Evolutionary conservation across 1,140 invertebrate species (phyloP), one percentile per base, ranked within the genome.

Genomic region (Drosophila guanche): DNA sequence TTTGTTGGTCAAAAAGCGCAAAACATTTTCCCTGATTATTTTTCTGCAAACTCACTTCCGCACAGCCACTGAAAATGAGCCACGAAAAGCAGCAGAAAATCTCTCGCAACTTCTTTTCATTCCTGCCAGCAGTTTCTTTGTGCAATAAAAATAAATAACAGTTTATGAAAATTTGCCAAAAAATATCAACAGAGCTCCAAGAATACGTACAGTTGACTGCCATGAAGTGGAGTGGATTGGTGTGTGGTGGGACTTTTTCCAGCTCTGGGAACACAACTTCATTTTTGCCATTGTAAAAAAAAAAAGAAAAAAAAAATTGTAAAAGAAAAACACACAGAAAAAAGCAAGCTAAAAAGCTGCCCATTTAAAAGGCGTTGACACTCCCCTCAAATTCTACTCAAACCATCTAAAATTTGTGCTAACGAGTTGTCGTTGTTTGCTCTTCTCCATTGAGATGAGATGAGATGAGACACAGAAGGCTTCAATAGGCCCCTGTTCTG

Each of bases 91-190:
- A 68, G 67, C 73, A 73, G 79, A 77, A 84, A 86, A 81, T 80
- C 71, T 81, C 74, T 71, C 14, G 69, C 74, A 88, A 78, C 66
- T 79, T 80, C 60, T 56, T 72, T 42, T 33, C n/a, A 25, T 54
- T 56, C 46, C 69, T 68, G 61, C 65, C 67, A 59, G 60, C 56
- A 58, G 37, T 84, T 84, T 78, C 65, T 79, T 85, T 76, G 67
- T 85, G 80, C 83, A 70, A 79, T 85, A 78, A 78, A 85, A 88
- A 85, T 85, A 88, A 85, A 86, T 85, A 88, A 83, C 83, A 88
- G 81, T 90, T 80, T 86, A 88, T 89, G 78, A 88, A 90, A 90
- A 89, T 90, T 89, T 89, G 85, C 85, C 85, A 89, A 89, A 74
- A 75, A 85, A 84, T 68, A 83, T 73, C 62, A 83, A 63, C 72